A percentile compares a stretch with the other conserved stretches of the same genome.
Conservation (phyloP, 2,113 vertebrate genomes). For the Raphicerus campestris region DNA sequence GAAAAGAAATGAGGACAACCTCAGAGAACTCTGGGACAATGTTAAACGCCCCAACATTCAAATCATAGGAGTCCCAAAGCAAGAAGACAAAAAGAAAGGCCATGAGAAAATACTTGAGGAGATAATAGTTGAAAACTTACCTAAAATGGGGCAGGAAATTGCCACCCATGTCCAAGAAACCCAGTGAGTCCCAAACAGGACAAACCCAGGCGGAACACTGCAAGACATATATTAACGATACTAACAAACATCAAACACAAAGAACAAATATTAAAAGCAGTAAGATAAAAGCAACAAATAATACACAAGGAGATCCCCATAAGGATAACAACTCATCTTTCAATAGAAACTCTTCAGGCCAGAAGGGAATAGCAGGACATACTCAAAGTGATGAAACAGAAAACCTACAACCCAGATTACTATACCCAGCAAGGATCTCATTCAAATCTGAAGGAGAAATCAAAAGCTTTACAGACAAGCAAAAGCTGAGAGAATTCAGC, state of each 20-base stretch:
- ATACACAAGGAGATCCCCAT: not conserved
- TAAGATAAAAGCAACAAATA: not conserved
- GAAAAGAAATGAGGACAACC: not conserved
- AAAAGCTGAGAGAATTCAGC: not conserved
- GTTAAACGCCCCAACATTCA: not conserved
- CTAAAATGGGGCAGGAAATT: not conserved
- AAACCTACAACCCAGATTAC: not conserved
- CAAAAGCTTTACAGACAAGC: not conserved
- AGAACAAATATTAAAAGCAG: not conserved
- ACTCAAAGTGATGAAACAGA: not conserved
- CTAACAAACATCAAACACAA: not conserved
- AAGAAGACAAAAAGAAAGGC: not conserved
- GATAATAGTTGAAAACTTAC: not conserved
- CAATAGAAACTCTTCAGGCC: not conserved
- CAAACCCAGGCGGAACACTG: accelerated
- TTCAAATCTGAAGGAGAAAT: not conserved
- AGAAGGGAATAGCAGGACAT: not conserved
- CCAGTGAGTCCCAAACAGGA: not conserved
- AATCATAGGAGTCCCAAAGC: not conserved
- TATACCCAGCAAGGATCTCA: not conserved
- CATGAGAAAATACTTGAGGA: not conserved
- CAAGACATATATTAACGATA: not conserved
- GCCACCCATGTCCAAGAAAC: not conserved
- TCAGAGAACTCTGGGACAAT: not conserved
- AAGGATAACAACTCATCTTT: not conserved